Evolutionary conservation across 2,888 invertebrate genomes (phyloP).

Genomic region (Eupithecia exiguata): DNA sequence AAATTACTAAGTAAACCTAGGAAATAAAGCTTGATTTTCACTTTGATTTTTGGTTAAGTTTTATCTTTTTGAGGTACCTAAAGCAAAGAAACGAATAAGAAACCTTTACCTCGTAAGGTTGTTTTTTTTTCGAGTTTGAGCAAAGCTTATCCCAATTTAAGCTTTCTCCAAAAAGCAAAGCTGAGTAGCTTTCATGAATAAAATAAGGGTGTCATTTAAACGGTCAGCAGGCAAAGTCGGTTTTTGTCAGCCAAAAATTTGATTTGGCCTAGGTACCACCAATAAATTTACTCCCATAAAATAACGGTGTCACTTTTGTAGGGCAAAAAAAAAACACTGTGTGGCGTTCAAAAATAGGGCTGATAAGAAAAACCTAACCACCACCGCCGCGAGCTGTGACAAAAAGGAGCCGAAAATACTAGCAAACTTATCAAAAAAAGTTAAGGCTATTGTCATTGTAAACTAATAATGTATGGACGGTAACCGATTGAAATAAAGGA

Average conservation of each 20-base stretch:
- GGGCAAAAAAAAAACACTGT: neutral
- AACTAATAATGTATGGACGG: conserved; percentile 48
- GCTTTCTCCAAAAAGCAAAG: neutral
- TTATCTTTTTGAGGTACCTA: too few species aligned
- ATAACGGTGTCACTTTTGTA: neutral
- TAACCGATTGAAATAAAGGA: conserved; percentile 78
- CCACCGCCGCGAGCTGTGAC: neutral
- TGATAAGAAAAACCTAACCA: neutral
- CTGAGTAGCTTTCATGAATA: neutral
- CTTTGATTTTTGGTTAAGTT: too few species aligned
- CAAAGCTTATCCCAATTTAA: too few species aligned
- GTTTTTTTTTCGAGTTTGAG: too few species aligned
- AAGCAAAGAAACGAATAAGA: too few species aligned
- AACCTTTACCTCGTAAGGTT: too few species aligned
- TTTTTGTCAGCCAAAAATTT: too few species aligned
- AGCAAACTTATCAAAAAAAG: conserved; percentile 1
- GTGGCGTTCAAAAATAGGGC: neutral
- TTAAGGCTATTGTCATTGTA: conserved; percentile 25
- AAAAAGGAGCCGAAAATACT: neutral
- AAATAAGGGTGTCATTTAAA: neutral
- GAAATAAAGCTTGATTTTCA: too few species aligned
- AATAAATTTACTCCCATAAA: too few species aligned
- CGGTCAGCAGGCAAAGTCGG: too few species aligned
- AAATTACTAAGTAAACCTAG: too few species aligned
- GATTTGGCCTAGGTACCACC: too few species aligned